Evolutionary conservation across 2,888 invertebrate genomes (phyloP).

Genomic region (Stratiomys singularior): DNA sequence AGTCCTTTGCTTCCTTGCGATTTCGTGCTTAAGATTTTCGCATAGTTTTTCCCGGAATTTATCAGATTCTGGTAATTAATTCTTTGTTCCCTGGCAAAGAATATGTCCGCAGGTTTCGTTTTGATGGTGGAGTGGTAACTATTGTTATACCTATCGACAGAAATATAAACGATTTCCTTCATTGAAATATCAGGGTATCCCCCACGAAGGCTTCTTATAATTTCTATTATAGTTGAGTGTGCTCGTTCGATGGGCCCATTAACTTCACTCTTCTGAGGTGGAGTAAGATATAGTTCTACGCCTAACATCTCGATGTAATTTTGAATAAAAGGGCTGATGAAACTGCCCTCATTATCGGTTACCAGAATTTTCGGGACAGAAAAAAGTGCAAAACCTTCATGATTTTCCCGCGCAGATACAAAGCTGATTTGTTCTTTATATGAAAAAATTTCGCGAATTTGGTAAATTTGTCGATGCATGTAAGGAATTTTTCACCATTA

Average conservation of each 20-base stretch:
- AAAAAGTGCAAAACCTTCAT: conserved; percentile 19
- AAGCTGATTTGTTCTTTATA: conserved; percentile 25
- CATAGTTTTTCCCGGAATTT: conserved; percentile 6
- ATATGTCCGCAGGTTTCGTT: conserved; percentile 9
- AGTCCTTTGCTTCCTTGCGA: conserved; percentile 7
- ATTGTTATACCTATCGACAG: conserved; percentile 34
- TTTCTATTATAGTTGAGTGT: conserved; percentile 44
- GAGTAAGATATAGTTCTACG: conserved; percentile 22
- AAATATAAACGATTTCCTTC: conserved; percentile 16
- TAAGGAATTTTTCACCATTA: conserved; percentile 18
- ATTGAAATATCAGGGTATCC: conserved; percentile 31
- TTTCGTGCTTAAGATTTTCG: conserved; percentile 18
- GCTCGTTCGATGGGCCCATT: conserved; percentile 34
- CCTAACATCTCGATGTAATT: conserved; percentile 30
- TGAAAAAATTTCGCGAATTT: conserved; percentile 31
- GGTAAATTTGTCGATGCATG: conserved; percentile 20
- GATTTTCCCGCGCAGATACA: conserved; percentile 28
- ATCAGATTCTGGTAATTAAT: conserved; percentile 16
- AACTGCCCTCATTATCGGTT: conserved; percentile 34
- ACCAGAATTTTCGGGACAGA: conserved; percentile 39
- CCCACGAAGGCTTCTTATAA: conserved; percentile 21
- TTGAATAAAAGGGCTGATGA: conserved; percentile 25
- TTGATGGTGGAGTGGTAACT: conserved; percentile 27
- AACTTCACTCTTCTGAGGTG: conserved; percentile 40
- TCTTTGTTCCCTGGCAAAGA: conserved; percentile 8